A percentile compares a stretch with the other conserved stretches of the same genome.
These are phyloP conservation scores for Tichodroma muraria DNA, from an alignment of 2,113 vertebrate genomes.

Conservation along the genomic window DNA sequence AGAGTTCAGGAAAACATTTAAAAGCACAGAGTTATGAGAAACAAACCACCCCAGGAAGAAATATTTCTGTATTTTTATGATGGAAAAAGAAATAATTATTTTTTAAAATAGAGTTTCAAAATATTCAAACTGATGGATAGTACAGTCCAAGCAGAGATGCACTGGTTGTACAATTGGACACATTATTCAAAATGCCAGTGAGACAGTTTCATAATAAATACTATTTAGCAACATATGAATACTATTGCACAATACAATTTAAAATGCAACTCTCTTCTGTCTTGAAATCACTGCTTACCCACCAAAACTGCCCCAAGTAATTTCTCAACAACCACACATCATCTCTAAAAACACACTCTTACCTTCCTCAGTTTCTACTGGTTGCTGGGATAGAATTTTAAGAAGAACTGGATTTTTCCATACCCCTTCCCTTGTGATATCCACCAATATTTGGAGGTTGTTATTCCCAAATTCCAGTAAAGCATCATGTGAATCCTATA, in stretches of 20 bases:
- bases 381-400: constrained; percentile 86
- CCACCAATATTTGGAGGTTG: constrained; percentile 89
- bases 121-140: background rate
- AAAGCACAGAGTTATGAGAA: background rate
- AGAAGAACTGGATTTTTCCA: constrained; percentile 92
- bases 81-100: background rate
- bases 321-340: background rate
- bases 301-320: background rate
- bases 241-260: background rate
- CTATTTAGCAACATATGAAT: background rate
- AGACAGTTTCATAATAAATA: background rate
- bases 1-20: background rate
- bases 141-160: background rate
- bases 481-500: constrained; percentile 83
- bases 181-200: background rate
- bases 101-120: background rate
- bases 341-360: background rate
- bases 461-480: constrained; percentile 92
- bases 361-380: constrained; percentile 87
- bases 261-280: background rate
- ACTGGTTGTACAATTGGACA: background rate
- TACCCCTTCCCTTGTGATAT: constrained; percentile 88
- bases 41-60: background rate
- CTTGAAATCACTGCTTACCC: background rate
- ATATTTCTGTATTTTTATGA: background rate